A percentile compares a stretch with the other conserved stretches of the same genome.
These are phyloP conservation scores for Himalopsyche kuldschensis DNA, from an alignment of 2,888 invertebrate genomes.

Conservation along the genomic window DNA sequence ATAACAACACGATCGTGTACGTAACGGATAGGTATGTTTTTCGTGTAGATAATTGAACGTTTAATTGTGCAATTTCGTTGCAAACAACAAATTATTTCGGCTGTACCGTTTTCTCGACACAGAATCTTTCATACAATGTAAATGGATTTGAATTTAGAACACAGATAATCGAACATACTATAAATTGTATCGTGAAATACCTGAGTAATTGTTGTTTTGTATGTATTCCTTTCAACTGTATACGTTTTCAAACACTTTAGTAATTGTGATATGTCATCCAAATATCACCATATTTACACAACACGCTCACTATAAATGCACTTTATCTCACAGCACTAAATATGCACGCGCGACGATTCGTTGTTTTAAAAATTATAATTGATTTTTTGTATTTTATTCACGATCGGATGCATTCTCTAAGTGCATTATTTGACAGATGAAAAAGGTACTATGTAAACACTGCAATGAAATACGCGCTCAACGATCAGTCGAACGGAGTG, in stretches of 20 bases:
- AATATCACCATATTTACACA: not conserved
- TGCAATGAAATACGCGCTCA: constrained; percentile 3
- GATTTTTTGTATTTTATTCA: not conserved
- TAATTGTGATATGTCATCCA: not conserved
- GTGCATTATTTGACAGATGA: not conserved
- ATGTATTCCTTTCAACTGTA: not conserved
- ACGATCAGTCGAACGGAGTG: constrained; percentile 5
- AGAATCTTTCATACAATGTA: not conserved
- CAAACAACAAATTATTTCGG: not conserved
- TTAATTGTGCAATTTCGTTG: not conserved
- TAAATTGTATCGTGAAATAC: not conserved
- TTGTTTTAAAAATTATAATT: not conserved
- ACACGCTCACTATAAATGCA: not conserved
- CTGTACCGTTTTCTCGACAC: not conserved
- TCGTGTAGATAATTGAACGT: not conserved
- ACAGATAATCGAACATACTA: too few species aligned
- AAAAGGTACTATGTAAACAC: not conserved
- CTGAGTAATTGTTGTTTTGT: not conserved
- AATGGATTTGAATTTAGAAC: not conserved
- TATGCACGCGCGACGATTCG: not conserved
- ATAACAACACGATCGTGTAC: not conserved
- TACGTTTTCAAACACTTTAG: not conserved
- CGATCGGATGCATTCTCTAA: not conserved
- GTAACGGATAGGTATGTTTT: not conserved
- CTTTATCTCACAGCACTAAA: not conserved